These are phyloP conservation scores for Gnathonemus longibarbis DNA, from an alignment of 2,113 vertebrate genomes.

Conservation along the genomic window DNA sequence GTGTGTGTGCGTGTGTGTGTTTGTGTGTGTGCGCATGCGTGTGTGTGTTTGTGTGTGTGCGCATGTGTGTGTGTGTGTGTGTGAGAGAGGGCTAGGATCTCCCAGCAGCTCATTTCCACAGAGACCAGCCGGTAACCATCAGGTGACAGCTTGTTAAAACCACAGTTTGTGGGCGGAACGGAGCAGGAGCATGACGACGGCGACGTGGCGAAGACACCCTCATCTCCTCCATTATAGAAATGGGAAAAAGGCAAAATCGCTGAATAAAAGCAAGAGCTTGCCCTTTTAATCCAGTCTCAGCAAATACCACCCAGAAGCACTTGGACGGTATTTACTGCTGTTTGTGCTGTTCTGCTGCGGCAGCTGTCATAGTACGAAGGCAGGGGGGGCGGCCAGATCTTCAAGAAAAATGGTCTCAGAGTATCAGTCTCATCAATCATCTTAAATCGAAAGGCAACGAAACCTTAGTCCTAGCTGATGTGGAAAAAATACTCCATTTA, in stretches of 20 bases:
- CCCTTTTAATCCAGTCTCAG: not conserved
- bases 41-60: not conserved
- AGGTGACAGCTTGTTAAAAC: not conserved
- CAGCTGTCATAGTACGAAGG: not conserved
- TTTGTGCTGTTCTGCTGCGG: not conserved
- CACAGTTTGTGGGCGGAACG: not conserved
- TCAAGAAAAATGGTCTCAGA: not conserved
- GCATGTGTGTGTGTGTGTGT: not conserved
- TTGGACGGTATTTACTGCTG: not conserved
- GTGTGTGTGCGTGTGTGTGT: too few species aligned
- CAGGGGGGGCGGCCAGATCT: not conserved
- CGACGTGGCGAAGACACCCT: not conserved
- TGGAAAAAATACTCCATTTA: not conserved
- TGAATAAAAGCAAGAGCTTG: not conserved
- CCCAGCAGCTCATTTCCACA: not conserved
- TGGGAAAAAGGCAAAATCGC: not conserved
- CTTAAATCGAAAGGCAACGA: conserved; percentile 7
- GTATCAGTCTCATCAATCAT: not conserved
- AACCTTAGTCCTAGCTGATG: not conserved
- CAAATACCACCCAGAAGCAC: not conserved
- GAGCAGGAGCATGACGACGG: not conserved
- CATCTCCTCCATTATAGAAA: not conserved
- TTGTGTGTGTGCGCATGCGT: too few species aligned
- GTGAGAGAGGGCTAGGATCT: not conserved
- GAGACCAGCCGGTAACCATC: not conserved